Percentiles rank a stretch among this genome's conserved stretches.
phyloP scores from a whole-genome alignment of 2,113 vertebrate genomes.

The Trichechus manatus region DNA sequence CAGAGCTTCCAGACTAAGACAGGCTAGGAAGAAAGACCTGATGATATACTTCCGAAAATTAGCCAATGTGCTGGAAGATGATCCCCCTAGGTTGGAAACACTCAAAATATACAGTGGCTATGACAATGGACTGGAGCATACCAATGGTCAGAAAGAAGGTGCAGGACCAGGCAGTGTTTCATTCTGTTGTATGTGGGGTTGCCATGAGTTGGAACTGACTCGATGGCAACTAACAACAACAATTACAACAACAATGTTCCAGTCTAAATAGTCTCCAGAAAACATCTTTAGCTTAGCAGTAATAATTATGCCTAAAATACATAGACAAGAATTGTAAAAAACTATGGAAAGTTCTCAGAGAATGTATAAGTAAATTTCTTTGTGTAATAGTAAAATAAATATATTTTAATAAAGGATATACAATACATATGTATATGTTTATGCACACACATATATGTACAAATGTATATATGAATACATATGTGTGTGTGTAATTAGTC shows the following conservation, averaged over 20 bases:
- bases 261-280: neutral
- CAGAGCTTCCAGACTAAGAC: neutral
- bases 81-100: too few species aligned
- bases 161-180: neutral
- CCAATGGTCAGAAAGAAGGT: neutral
- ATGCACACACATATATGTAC: neutral
- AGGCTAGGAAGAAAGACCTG: neutral
- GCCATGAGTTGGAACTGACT: neutral
- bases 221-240: neutral
- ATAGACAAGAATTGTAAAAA: neutral
- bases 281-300: neutral
- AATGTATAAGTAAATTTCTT: neutral
- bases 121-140: neutral
- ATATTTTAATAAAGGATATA: neutral
- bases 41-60: neutral
- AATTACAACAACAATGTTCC: too few species aligned
- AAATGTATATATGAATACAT: neutral
- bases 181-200: neutral
- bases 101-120: neutral
- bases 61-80: neutral
- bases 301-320: neutral
- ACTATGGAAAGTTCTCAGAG: neutral
- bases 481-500: neutral
- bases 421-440: neutral
- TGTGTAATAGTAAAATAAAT: neutral